phyloP scores from a whole-genome alignment of 1,140 invertebrate species.

The Diorhabda elongata region DNA sequence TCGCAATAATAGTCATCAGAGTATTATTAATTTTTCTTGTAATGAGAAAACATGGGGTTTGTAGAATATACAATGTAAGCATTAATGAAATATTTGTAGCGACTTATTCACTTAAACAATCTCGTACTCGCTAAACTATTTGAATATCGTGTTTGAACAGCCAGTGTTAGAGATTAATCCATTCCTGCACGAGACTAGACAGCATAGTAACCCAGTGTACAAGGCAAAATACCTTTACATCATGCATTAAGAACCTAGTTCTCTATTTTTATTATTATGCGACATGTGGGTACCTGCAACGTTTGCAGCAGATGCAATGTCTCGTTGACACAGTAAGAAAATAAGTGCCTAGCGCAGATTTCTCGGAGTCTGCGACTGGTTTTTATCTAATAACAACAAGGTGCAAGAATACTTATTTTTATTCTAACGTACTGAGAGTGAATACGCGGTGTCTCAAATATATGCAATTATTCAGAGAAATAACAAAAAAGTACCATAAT shows the following conservation, averaged over 20 bases:
- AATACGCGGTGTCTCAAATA: too few species aligned
- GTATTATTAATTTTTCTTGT: too few species aligned
- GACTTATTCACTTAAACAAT: too few species aligned
- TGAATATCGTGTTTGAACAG: too few species aligned
- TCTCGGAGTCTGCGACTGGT: conserved; percentile 11
- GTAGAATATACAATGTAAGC: too few species aligned
- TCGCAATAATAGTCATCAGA: too few species aligned
- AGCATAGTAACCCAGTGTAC: conserved; percentile 22
- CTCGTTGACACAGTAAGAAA: conserved; percentile 13
- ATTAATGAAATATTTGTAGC: too few species aligned
- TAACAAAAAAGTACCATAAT: too few species aligned
- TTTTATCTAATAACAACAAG: conserved; percentile 11
- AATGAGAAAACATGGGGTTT: too few species aligned
- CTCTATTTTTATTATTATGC: conserved; percentile 13
- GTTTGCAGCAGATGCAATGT: conserved; percentile 16
- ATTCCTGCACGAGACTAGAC: conserved; percentile 12
- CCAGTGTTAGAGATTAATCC: not conserved
- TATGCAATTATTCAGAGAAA: too few species aligned
- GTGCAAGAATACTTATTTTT: not conserved
- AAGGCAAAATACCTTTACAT: conserved; percentile 7
- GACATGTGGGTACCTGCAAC: conserved; percentile 22
- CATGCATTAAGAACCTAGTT: conserved; percentile 19
- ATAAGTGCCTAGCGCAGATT: conserved; percentile 12
- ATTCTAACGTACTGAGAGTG: too few species aligned
- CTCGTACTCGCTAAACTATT: too few species aligned